phyloP scores from a whole-genome alignment of 2,888 invertebrate species.

The Andrena chrysosceles region DNA sequence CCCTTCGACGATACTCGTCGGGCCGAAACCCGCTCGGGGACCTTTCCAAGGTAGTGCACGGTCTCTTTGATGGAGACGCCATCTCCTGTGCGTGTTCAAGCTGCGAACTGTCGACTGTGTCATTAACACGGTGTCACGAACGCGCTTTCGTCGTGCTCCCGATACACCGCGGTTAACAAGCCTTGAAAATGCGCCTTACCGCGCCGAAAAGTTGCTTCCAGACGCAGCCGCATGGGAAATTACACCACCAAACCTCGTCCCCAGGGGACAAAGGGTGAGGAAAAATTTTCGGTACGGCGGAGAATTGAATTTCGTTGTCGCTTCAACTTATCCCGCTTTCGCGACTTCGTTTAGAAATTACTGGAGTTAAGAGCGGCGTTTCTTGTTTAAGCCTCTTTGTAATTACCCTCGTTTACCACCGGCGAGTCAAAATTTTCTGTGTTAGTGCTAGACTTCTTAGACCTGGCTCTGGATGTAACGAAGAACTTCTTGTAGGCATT shows the following conservation, averaged over 20 bases:
- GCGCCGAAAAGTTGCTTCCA: constrained; percentile 14
- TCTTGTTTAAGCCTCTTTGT: too few species aligned
- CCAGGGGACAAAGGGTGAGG: neutral
- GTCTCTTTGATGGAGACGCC: neutral
- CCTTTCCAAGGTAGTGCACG: neutral
- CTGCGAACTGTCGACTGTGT: constrained; percentile 42
- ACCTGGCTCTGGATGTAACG: too few species aligned
- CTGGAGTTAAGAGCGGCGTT: too few species aligned
- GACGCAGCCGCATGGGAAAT: constrained; percentile 30
- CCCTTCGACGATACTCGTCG: constrained; percentile 1
- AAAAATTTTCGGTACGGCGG: too few species aligned
- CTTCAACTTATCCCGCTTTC: too few species aligned
- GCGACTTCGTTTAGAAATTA: too few species aligned
- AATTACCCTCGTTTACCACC: too few species aligned
- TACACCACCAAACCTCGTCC: neutral
- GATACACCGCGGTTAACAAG: constrained; percentile 53
- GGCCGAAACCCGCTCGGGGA: neutral
- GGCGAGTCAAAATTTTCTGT: too few species aligned
- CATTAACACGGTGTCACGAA: constrained; percentile 67
- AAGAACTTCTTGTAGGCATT: too few species aligned
- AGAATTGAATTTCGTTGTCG: too few species aligned
- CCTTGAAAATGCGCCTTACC: constrained; percentile 22
- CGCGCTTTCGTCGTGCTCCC: constrained; percentile 41
- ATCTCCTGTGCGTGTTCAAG: constrained; percentile 68
- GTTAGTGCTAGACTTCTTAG: too few species aligned